Evolutionary conservation across 2,888 invertebrate species (phyloP).

Genomic region (Leptopilina myrica): DNA sequence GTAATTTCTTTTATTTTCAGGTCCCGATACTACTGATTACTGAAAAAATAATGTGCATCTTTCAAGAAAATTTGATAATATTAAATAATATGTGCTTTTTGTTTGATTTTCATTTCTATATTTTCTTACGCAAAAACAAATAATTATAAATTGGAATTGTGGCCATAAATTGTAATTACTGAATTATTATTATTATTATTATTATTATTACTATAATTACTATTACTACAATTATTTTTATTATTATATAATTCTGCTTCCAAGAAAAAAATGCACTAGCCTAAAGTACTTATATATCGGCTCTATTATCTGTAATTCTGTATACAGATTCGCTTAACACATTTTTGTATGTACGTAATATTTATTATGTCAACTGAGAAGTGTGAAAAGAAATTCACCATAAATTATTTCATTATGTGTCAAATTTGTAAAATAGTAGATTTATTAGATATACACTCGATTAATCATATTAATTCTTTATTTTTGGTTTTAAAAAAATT

Average conservation of each 20-base stretch:
- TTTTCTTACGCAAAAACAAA: slow-evolving; percentile 58
- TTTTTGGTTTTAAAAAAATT: no score
- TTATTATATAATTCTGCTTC: slow-evolving; percentile 5
- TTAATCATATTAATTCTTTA: background rate
- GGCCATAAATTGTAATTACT: background rate
- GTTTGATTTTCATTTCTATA: slow-evolving; percentile 61
- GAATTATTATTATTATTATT: no score
- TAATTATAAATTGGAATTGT: slow-evolving; percentile 17
- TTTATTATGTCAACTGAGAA: background rate
- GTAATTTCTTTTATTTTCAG: slow-evolving; percentile 63
- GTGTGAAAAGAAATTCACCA: background rate
- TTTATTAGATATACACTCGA: background rate
- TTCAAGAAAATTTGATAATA: slow-evolving; percentile 60
- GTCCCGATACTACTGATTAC: slow-evolving; percentile 74
- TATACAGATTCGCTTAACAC: slow-evolving; percentile 20
- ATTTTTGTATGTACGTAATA: slow-evolving; percentile 2
- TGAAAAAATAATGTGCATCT: slow-evolving; percentile 61
- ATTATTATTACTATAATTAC: background rate
- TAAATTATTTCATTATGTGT: slow-evolving; percentile 9
- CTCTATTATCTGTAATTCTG: background rate
- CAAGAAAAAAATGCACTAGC: slow-evolving; percentile 4
- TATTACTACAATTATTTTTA: background rate
- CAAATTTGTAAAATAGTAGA: slow-evolving; percentile 24
- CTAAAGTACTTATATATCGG: background rate
- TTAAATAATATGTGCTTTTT: slow-evolving; percentile 61